phyloP scores from a whole-genome alignment of 2,797 vertebrate genomes.

The Eutrigla gurnardus region DNA sequence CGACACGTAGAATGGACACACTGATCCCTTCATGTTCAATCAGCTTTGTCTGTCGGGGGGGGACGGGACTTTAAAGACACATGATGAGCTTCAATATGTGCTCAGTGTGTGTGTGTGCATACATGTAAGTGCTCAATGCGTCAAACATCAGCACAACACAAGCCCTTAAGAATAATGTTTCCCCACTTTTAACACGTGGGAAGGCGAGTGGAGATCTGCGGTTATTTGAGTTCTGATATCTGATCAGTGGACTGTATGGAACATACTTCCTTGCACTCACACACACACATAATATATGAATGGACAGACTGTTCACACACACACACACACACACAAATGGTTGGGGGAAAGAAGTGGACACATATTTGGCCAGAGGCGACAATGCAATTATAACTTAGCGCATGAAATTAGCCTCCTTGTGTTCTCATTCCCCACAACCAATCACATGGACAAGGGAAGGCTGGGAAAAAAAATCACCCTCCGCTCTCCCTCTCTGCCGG shows the following conservation, averaged over 20 bases:
- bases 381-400: conserved; percentile 92
- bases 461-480: conserved; percentile 66
- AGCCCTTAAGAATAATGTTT: conserved; percentile 49
- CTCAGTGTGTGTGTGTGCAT: conserved; percentile 6
- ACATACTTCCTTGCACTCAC: conserved; percentile 10
- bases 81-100: conserved; percentile 51
- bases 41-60: conserved; percentile 38
- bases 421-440: conserved; percentile 92
- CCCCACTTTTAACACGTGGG: conserved; percentile 26
- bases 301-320: conserved; percentile 24
- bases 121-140: conserved; percentile 23
- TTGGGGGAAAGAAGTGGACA: conserved; percentile 80
- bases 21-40: conserved; percentile 55
- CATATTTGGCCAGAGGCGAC: conserved; percentile 89
- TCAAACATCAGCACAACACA: conserved; percentile 59
- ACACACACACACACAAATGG: conserved; percentile 23
- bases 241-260: conserved; percentile 27
- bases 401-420: conserved; percentile 95
- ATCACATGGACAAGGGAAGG: conserved; percentile 91
- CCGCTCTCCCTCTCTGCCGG: conserved; percentile 52
- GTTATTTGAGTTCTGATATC: conserved; percentile 47
- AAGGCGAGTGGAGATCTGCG: conserved; percentile 32
- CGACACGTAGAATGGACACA: conserved; percentile 64
- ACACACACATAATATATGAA: conserved; percentile 17
- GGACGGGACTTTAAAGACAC: conserved; percentile 38